Conservation (phyloP, 2,113 vertebrate species). For the Bambusicola thoracicus region DNA sequence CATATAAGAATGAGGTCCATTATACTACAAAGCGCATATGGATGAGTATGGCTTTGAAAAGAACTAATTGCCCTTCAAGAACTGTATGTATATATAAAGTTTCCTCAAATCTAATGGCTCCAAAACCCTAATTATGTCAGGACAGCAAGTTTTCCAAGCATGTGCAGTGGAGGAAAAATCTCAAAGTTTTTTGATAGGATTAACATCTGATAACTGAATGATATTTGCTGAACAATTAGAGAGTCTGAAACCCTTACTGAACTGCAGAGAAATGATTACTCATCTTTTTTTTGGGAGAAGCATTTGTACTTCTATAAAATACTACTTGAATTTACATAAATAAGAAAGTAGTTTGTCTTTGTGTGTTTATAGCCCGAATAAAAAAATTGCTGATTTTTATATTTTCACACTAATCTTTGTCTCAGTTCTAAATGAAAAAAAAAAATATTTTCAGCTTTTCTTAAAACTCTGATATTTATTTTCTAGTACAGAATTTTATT, state of each 20-base stretch:
- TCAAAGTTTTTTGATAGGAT: not conserved
- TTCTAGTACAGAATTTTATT: not conserved
- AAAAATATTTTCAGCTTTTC: not conserved
- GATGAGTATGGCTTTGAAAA: not conserved
- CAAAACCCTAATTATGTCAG: not conserved
- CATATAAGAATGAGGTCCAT: not conserved
- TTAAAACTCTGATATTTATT: not conserved
- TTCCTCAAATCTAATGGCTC: not conserved
- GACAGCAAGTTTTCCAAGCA: not conserved
- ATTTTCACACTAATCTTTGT: not conserved
- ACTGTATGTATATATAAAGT: not conserved
- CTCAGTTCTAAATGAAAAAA: not conserved
- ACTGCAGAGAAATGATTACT: not conserved
- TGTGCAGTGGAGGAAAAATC: not conserved
- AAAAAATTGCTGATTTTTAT: not conserved
- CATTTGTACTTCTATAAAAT: not conserved
- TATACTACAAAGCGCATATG: not conserved
- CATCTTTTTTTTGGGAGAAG: not conserved
- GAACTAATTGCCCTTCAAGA: not conserved
- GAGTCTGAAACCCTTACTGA: not conserved
- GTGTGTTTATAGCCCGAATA: not conserved
- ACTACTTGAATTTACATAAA: not conserved
- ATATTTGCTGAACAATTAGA: not conserved
- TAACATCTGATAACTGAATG: not conserved
- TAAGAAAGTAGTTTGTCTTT: not conserved